Conservation (phyloP, 2,888 invertebrate genomes). For the Eristalinus aeneus region DNA sequence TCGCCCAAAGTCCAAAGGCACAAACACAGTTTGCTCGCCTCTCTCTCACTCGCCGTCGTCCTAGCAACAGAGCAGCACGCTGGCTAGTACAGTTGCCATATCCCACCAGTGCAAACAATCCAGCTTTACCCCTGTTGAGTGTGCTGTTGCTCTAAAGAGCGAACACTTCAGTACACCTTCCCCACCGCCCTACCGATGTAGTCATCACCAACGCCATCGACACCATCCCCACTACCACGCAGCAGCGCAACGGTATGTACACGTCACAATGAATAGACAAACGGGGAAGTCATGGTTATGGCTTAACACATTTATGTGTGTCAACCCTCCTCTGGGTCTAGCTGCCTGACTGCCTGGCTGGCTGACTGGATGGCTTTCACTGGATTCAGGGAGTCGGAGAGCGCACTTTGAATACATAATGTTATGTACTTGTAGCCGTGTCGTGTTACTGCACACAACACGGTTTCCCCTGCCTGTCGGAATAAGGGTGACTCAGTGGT, state of each 20-base stretch:
- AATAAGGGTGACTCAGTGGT: constrained; percentile 67
- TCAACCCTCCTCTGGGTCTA: constrained; percentile 62
- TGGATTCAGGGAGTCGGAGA: constrained; percentile 38
- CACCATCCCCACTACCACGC: neutral
- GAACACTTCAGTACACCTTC: neutral
- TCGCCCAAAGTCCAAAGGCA: neutral
- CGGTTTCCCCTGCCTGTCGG: constrained; percentile 39
- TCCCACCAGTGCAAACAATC: neutral
- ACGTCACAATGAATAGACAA: constrained; percentile 39
- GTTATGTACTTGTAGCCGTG: constrained; percentile 50
- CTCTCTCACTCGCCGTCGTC: neutral
- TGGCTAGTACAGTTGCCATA: constrained; percentile 26
- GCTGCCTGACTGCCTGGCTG: too few species aligned
- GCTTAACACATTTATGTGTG: constrained; percentile 71
- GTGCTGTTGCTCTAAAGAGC: neutral
- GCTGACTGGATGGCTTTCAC: constrained; percentile 38
- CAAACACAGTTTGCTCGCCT: neutral
- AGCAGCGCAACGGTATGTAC: constrained; percentile 11
- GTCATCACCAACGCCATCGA: neutral
- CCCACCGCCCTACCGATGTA: neutral
- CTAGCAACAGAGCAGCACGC: neutral
- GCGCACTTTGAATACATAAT: constrained; percentile 65
- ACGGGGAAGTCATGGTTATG: constrained; percentile 65
- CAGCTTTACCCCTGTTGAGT: neutral
- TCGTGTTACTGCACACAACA: constrained; percentile 33